phyloP scores from a whole-genome alignment of 2,113 vertebrate genomes.

The Pelecanoides urinatrix region DNA sequence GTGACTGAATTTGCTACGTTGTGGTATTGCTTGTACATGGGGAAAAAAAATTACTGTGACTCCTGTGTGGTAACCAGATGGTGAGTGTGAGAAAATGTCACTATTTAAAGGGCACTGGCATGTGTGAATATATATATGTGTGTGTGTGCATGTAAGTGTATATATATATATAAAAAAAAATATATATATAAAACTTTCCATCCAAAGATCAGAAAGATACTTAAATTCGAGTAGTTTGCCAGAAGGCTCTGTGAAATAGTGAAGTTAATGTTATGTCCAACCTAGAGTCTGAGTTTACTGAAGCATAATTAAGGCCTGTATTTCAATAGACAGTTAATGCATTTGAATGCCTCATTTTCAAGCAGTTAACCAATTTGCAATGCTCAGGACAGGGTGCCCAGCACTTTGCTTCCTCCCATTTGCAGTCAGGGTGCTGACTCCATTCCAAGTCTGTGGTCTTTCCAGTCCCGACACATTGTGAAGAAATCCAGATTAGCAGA shows the following conservation, averaged over 20 bases:
- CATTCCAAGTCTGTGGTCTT: background rate
- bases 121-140: accelerated
- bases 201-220: background rate
- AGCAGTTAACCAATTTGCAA: background rate
- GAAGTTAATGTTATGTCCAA: background rate
- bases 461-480: background rate
- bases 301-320: background rate
- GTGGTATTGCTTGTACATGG: background rate
- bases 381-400: background rate
- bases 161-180: background rate
- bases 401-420: background rate
- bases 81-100: background rate
- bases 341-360: background rate
- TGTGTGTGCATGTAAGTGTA: background rate
- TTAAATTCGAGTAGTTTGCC: background rate
- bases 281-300: background rate
- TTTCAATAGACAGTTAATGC: background rate
- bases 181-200: background rate
- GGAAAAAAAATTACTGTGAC: background rate
- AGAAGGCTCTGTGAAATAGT: background rate
- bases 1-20: background rate
- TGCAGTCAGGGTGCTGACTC: background rate
- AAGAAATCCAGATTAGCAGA: background rate
- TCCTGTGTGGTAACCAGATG: background rate
- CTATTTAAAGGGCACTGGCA: background rate